These are phyloP conservation scores for Ceyx margarethae DNA, from an alignment of 2,113 vertebrate genomes.

Conservation along the genomic window DNA sequence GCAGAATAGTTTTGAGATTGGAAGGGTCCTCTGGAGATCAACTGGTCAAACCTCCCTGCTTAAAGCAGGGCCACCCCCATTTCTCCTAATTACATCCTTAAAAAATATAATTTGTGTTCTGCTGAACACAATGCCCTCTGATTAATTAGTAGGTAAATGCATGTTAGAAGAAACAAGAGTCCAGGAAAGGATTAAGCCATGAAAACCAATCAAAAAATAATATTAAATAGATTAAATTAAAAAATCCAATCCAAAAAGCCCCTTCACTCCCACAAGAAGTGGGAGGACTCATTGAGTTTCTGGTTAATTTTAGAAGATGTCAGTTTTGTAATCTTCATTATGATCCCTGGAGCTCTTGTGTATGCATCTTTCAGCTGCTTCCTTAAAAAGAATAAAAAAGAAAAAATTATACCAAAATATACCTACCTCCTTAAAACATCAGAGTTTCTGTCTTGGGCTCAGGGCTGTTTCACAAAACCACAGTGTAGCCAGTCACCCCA, in stretches of 20 bases:
- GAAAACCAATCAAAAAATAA: background rate
- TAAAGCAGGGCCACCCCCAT: background rate
- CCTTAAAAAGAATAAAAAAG: background rate
- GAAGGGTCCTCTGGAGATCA: background rate
- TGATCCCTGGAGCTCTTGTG: background rate
- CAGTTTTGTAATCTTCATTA: background rate
- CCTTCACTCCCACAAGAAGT: background rate
- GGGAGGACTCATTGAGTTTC: background rate
- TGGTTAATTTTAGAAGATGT: background rate
- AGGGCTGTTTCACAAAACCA: background rate
- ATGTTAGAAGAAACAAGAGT: background rate
- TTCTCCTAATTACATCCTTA: background rate
- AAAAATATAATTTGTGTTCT: background rate
- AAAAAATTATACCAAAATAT: too few species aligned
- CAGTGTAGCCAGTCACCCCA: too few species aligned
- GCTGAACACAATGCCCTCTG: background rate
- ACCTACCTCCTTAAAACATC: background rate
- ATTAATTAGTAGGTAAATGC: background rate
- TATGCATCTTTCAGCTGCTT: background rate
- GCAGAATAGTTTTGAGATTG: background rate
- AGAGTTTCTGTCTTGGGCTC: background rate
- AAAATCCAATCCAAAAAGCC: background rate
- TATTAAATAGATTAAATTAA: background rate
- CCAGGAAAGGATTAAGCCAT: background rate
- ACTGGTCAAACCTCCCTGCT: background rate